Percentiles rank a stretch among this genome's conserved stretches.
Evolutionary conservation across 64 coral and sea anemone species (phyloP).

Genomic region (Catalaphyllia jardinei): DNA sequence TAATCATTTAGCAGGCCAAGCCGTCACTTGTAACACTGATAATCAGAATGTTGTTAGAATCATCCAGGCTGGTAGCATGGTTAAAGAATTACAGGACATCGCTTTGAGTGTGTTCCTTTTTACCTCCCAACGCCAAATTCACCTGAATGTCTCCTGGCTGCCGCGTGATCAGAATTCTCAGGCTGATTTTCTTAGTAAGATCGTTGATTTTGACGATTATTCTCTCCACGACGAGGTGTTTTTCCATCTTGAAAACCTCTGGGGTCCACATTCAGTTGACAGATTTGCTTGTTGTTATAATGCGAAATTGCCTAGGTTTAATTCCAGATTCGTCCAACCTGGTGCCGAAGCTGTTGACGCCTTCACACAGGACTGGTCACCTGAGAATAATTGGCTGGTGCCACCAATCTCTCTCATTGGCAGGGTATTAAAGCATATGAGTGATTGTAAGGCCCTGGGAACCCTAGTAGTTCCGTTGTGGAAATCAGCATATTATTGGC

Average conservation of each 20-base stretch:
- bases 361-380: background rate
- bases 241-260: background rate
- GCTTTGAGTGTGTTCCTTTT: too few species aligned
- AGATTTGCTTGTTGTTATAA: slow-evolving; percentile 13
- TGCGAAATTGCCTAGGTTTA: slow-evolving; percentile 1
- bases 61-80: background rate
- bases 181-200: background rate
- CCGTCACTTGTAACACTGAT: slow-evolving; percentile 31
- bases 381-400: background rate
- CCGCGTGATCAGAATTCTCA: background rate
- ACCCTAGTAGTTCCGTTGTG: too few species aligned
- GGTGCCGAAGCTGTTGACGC: slow-evolving; percentile 10
- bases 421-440: too few species aligned
- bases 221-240: background rate
- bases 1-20: background rate
- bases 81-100: too few species aligned
- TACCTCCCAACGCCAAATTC: background rate
- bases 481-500: too few species aligned
- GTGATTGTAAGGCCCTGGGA: too few species aligned
- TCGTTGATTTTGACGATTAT: background rate
- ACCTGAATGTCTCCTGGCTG: background rate
- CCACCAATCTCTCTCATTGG: background rate
- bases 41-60: slow-evolving; percentile 57
- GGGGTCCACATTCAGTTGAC: slow-evolving; percentile 31
- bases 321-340: too few species aligned